Evolutionary conservation across 1,140 invertebrate species (phyloP), one percentile per base, ranked within the genome.

Genomic region (Pogonognathellus flavescens): DNA sequence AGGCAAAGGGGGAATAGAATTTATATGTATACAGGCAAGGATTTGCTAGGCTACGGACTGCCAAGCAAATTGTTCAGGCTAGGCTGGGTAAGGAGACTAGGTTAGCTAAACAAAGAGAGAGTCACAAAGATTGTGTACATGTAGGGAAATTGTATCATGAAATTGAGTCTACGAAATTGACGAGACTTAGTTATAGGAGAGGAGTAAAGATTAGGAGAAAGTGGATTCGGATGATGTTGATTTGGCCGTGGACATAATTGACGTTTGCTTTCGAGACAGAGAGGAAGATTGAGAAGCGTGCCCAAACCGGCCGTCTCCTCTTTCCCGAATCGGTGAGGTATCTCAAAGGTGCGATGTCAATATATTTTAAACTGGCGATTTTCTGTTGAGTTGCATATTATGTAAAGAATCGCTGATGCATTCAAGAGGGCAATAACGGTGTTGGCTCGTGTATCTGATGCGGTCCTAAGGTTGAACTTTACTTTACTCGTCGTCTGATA

Each of bases 221-320:
- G 16, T n/a, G 66, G 16, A 72, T 72, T 41, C 14, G 66, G 66
- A 72, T 41, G 66, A 49, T 72, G 31, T 49, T 13, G 66, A 72
- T 50, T 11, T 72, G 66, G 8, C 41, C 16, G 25, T 49, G 22
- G 66, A 31, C 25, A 72, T 16, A 72, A 72, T 72, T 72, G 41
- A 31, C 66, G 41, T 72, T 72, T 72, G 8, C n/a, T 3, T 11
- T 20, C 4, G 11, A 66, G 60, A 14, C 13, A 13, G 55, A 59
- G 60, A 66, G 6, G 22, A 13, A 66, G 18, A 66, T 60, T 70
- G 66, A 70, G 66, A 70, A 41, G 66, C 22, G 66, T 14, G 25
- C 25, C 66, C 13, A 70, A 70, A 70, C 10, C 16, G 18, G 16
- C 31, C 20, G 66, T 11, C 10, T 10, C n/a, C 59, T 60, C 6